Conservation (phyloP, 2,888 invertebrate species). For the Horisme vitalbata region DNA sequence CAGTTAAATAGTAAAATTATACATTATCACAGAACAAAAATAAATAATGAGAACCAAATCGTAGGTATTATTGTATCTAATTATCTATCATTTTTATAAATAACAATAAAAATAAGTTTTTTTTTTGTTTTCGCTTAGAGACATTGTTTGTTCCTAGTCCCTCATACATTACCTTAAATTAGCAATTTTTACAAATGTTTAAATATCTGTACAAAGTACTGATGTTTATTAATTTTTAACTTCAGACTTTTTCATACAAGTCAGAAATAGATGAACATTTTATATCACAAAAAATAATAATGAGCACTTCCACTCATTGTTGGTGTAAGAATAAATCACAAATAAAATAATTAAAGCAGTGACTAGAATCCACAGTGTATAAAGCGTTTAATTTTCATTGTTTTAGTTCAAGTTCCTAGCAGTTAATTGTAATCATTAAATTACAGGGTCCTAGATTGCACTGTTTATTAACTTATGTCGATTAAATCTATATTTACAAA, state of each 20-base stretch:
- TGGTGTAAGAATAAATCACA: constrained; percentile 2
- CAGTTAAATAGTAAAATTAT: constrained; percentile 8
- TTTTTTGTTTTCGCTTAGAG: too few relatives aligned
- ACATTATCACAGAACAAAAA: constrained; percentile 21
- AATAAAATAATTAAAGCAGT: constrained; percentile 43
- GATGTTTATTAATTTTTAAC: too few relatives aligned
- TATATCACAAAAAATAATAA: too few relatives aligned
- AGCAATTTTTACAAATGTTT: too few relatives aligned
- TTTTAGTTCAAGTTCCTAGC: constrained; percentile 59
- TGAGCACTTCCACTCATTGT: too few relatives aligned
- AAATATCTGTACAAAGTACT: not conserved
- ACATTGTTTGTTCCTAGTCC: too few relatives aligned
- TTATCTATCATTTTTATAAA: too few relatives aligned
- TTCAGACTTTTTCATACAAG: constrained; percentile 14
- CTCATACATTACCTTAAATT: too few relatives aligned
- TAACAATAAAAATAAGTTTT: too few relatives aligned
- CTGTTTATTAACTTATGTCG: constrained; percentile 52
- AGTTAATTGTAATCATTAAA: constrained; percentile 56
- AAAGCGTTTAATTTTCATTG: constrained; percentile 47
- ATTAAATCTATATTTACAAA: constrained; percentile 75
- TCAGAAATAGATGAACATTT: too few relatives aligned
- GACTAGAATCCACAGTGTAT: constrained; percentile 58
- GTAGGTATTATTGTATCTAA: not conserved
- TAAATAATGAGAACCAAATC: not conserved
- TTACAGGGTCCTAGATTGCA: constrained; percentile 76